Evolutionary conservation across 2,797 vertebrate genomes (phyloP).

Genomic region (Pitangus sulphuratus): DNA sequence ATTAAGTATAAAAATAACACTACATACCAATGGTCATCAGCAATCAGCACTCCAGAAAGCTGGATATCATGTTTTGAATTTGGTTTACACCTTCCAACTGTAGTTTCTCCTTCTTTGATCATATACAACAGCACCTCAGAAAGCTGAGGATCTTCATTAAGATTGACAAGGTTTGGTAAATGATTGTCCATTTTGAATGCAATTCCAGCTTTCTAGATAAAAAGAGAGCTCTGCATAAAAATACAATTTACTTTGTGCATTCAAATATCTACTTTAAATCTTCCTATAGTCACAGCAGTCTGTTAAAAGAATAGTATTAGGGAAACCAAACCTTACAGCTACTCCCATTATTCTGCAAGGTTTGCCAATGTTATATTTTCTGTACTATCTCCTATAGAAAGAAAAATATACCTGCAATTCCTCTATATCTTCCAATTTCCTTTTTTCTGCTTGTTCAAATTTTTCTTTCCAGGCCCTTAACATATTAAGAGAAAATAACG

Average conservation of each 20-base stretch:
- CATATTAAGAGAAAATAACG: background rate
- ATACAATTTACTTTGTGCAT: background rate
- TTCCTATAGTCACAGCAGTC: background rate
- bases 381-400: background rate
- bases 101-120: constrained; percentile 93
- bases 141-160: constrained; percentile 96
- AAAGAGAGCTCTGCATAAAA: background rate
- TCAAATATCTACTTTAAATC: background rate
- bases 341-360: background rate
- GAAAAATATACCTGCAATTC: constrained; percentile 85
- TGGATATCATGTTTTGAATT: constrained; percentile 88
- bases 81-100: constrained; percentile 86
- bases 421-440: constrained; percentile 89
- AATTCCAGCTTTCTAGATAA: constrained; percentile 87
- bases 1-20: background rate
- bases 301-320: background rate
- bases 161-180: constrained; percentile 94
- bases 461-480: constrained; percentile 92
- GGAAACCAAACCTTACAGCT: background rate
- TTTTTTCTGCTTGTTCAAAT: constrained; percentile 90
- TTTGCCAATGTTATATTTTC: background rate
- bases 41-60: constrained; percentile 91
- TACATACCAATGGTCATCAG: constrained; percentile 91
- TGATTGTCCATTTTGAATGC: constrained; percentile 93
- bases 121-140: constrained; percentile 97